Evolutionary conservation across 1,140 invertebrate species (phyloP).

Genomic region (Ooceraea biroi): DNA sequence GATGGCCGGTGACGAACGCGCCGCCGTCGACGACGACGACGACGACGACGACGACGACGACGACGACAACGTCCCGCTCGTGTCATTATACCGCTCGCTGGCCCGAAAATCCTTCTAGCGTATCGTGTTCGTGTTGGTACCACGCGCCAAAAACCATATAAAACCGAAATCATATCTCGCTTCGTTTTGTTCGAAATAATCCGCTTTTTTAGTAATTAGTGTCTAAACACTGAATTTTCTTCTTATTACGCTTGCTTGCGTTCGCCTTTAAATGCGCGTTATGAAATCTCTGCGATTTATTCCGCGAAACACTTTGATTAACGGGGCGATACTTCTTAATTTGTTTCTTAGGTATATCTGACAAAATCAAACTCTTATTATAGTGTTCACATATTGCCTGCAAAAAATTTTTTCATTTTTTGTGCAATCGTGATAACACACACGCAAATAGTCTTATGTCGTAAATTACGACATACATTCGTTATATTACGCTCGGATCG

Average conservation of each 20-base stretch:
- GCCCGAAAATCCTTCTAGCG: constrained; percentile 80
- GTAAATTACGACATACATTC: constrained; percentile 29
- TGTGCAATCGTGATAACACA: no score
- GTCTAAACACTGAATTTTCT: no score
- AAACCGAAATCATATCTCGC: not conserved
- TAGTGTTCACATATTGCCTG: no score
- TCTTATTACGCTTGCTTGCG: no score
- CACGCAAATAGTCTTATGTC: not conserved
- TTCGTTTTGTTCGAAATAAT: not conserved
- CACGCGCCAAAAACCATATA: not conserved
- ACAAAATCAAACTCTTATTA: no score
- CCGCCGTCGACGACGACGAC: not conserved
- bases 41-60: constrained; percentile 9
- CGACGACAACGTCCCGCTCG: constrained; percentile 26
- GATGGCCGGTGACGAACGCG: not conserved
- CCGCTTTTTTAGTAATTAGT: no score
- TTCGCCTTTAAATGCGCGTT: no score
- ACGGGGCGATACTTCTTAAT: no score
- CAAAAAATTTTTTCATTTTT: no score
- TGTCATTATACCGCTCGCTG: constrained; percentile 80
- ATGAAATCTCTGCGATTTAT: no score
- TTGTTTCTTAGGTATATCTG: no score
- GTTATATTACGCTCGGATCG: constrained; percentile 1
- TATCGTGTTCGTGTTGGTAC: constrained; percentile 57
- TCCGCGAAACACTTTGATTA: no score